Base-by-base conservation (phyloP, 2,888 invertebrate genomes). In the Colletes collaris region DNA sequence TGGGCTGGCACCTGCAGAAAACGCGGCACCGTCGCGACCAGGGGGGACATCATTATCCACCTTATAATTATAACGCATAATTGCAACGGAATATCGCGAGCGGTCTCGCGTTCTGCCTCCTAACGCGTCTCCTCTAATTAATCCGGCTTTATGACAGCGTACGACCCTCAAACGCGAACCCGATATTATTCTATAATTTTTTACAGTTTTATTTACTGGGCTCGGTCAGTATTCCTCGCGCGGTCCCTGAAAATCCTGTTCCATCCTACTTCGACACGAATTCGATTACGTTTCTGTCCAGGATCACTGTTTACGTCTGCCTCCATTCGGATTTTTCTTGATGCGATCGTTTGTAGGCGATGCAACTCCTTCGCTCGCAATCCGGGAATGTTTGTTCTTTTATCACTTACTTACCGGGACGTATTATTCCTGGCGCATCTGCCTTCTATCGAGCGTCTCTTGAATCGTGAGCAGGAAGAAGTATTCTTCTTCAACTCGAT, bases 51-150 rank as follows among this genome's bases (percentile, higher is more conserved):
- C 85, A 73, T 85, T 86, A 86, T 80, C 76, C 76, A 70, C 77
- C 76, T 75, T 77, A 75, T 87, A 83, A 87, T 86, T 86, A 81
- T 75, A 63, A 50, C 74, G 79, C 74, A 52, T 64, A 83, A 82
- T 79, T 79, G 64, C 74, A 60, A 67, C 65, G 68, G 77, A 72
- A 73, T 76, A 80, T 85, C 79, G 53, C 46, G 58, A 10, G 49
- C 50, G 10, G 37, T 2, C 52, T 27, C 69, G 35, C 37, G 50
- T 16, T 6, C 75, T 65, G 65, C 52, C 62, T 27, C 13, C 50
- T 44, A 56, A 70, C 49, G 62, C 52, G 60, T 2, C 35, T 67
- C 46, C 56, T 65, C 27, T 55, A 79, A 52, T 72, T 78, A 78
- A 35, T 44, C 35, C 5, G n/a, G 40, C 53, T 53, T 52, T 66